phyloP scores from a whole-genome alignment of 1,140 invertebrate genomes.

The Coboldia fuscipes region DNA sequence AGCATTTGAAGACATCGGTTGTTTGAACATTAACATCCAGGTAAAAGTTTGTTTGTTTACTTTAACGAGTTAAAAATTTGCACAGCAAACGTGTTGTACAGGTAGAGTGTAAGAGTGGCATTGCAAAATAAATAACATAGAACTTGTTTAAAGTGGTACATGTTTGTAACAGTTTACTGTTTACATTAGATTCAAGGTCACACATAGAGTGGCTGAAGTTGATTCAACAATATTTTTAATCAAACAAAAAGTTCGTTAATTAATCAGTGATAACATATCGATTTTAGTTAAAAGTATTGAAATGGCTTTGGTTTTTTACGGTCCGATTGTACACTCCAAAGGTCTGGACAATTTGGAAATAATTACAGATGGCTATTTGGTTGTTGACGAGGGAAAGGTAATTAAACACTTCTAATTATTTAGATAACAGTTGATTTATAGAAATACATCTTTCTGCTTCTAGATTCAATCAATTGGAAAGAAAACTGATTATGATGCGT shows the following conservation, averaged over 20 bases:
- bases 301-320: conserved; percentile 1
- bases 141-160: not conserved
- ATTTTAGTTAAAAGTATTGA: not conserved
- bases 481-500: not conserved
- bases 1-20: no score
- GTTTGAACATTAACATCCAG: no score
- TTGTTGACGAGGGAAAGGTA: conserved; percentile 12
- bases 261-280: not conserved
- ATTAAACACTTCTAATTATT: no score
- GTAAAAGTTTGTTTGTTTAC: no score
- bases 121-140: no score
- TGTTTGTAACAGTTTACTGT: not conserved
- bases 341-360: conserved; percentile 15
- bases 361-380: conserved; percentile 13
- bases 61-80: no score
- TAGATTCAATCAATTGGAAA: not conserved
- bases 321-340: conserved; percentile 15
- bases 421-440: no score
- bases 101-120: no score
- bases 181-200: not conserved
- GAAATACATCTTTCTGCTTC: not conserved
- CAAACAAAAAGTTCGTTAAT: not conserved
- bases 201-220: not conserved
- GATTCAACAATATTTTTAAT: not conserved
- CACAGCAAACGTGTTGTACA: no score